Evolutionary conservation across 2,113 vertebrate genomes (phyloP).

Genomic region (Eptesicus fuscus): DNA sequence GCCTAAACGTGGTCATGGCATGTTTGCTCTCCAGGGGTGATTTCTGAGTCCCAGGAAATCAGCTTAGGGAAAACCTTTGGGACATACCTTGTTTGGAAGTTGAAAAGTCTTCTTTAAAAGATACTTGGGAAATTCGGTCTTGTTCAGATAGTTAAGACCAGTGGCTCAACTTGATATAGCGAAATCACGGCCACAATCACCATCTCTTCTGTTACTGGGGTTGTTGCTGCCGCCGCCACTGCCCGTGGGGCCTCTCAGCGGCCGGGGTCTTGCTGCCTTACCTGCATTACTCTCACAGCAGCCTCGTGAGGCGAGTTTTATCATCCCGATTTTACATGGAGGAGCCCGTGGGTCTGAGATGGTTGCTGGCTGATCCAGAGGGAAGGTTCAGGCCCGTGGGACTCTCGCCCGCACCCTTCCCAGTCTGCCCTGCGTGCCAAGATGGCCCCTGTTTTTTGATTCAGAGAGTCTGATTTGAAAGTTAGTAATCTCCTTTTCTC

Average conservation of each 20-base stretch:
- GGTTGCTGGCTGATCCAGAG: background rate
- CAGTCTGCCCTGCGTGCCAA: background rate
- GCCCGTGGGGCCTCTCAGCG: rapidly evolving
- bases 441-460: background rate
- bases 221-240: rapidly evolving
- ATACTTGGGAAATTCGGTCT: background rate
- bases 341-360: background rate
- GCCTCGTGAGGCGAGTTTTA: background rate
- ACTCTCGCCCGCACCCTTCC: background rate
- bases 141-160: background rate
- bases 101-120: background rate
- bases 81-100: background rate
- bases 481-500: slow-evolving; percentile 22
- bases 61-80: too few relatives aligned
- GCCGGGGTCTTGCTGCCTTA: background rate
- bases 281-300: rapidly evolving
- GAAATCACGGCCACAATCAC: rapidly evolving
- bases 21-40: background rate
- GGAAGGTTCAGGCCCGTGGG: background rate
- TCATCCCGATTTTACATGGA: rapidly evolving
- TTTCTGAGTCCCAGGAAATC: background rate
- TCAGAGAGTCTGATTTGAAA: background rate
- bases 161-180: background rate
- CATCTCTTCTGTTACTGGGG: rapidly evolving
- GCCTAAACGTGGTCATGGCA: rapidly evolving